Base-by-base conservation (phyloP, 2,888 invertebrate species). In the Troilus luridus region DNA sequence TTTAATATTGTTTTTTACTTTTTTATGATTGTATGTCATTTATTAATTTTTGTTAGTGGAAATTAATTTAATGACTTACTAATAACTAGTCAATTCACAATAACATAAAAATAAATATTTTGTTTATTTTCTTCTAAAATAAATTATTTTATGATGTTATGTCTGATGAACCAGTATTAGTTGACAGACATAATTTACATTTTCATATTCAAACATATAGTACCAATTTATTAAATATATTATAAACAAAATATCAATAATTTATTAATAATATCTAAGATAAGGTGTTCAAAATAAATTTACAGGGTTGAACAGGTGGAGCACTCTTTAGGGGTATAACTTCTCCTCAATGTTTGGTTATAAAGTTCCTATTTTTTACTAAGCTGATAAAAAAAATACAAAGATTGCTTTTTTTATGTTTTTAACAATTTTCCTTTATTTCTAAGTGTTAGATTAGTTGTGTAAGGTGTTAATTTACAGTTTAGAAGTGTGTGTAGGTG, bases 331-430 rank as follows among this genome's bases (percentile, higher is more conserved):
- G 90, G 90, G 72, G 58, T 58, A 56, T 60, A 90, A 62, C 64
- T 72, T 67, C 77, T 72, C 41, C 81, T 64, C 89, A 89, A 89
- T 90, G 90, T 90, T 90, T 81, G 90, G 90, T 90, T 90, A 90
- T 90, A 90, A 90, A 90, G 90, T 90, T 59, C 90, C 72, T 67
- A 67, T 89, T 89, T 88, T 89, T 89, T 89, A 64, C 64, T 89
- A 54, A 41, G 64, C 64, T 64, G 89, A 54, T 64, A 89, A 56
- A 85, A 81, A 85, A 56, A 56, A 56, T 85, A 77, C n/a, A 85
- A 3, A 56, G 21, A 21, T 85, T 56, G 85, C n/a, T 85, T 54
- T n/a, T 54, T 58, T 85, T n/a, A 41, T 19, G 11, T 85, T 85
- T 56, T 56, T 85, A 85, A 85, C n/a, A 85, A 54, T 56, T 85